Base-by-base conservation (phyloP, 1,140 invertebrate species). In the Euglossa dilemma region DNA sequence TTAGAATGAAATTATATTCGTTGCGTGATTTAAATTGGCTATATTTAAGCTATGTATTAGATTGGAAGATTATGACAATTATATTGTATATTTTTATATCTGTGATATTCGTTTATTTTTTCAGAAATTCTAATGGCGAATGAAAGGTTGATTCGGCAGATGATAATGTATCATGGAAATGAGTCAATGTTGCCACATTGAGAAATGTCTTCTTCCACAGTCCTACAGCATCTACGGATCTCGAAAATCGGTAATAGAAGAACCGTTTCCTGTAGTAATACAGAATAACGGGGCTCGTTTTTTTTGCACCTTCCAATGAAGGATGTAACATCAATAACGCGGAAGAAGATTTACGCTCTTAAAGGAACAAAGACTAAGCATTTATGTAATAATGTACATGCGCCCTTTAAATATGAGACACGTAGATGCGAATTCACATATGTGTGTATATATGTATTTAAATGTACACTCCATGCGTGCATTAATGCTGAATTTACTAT, bases 131-230 rank as follows among this genome's bases (percentile, higher is more conserved):
- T 11, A 92, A 90, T 57, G 81, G 85, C 43, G 92, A 93, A 67
- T 77, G 83, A 45, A 92, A 88, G 73, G 83, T 63, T 25, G 91
- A 91, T 9, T 79, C 82, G 28, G 59, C 81, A 11, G 89, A 83
- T 9, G 91, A 92, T 11, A 90, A 90, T 18, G 57, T 64, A 12
- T 59, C 91, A 36, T 90, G 90, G 54, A 92, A 93, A 67, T 90
- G 91, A 12, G 75, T 93, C 14, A 93, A 94, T 66, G 91, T 93
- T 6, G 90, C 91, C 45, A 88, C 90, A 77, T 83, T 93, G 20
- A 92, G 90, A 87, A 93, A 91, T 69, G 90, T 94, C 18, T 93
- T 94, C 85, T 93, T 94, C 80, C 90, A 94, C 63, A 92, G 91
- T 84, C 89, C 91, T 56, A 83, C 89, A 14, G 57, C 89, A 18